phyloP scores from a whole-genome alignment of 2,797 vertebrate genomes.

The Lagocephalus sceleratus region DNA sequence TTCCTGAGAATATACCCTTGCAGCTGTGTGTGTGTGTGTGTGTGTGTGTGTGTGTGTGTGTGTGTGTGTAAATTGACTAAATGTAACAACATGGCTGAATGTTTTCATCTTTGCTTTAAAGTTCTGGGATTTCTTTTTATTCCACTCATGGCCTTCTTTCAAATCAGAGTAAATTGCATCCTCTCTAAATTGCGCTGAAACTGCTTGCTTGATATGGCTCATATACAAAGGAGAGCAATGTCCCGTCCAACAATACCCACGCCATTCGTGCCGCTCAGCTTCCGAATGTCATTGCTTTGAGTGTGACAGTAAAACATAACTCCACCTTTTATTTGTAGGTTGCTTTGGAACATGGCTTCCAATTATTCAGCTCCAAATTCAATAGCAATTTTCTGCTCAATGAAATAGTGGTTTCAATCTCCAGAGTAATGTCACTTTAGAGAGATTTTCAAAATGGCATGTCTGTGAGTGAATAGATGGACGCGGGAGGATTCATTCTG shows the following conservation, averaged over 20 bases:
- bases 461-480: constrained; percentile 73
- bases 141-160: constrained; percentile 61
- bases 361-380: constrained; percentile 79
- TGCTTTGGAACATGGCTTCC: constrained; percentile 65
- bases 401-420: constrained; percentile 79
- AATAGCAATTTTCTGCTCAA: constrained; percentile 80
- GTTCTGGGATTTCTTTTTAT: constrained; percentile 47
- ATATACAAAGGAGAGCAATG: constrained; percentile 74
- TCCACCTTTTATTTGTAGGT: constrained; percentile 56
- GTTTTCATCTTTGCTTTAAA: constrained; percentile 44
- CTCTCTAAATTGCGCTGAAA: constrained; percentile 64
- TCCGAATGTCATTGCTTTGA: constrained; percentile 74
- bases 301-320: constrained; percentile 77
- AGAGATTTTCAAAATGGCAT: constrained; percentile 72
- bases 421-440: constrained; percentile 73
- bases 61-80: constrained; percentile 30
- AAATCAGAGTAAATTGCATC: constrained; percentile 72
- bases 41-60: not conserved
- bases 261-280: constrained; percentile 73
- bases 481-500: constrained; percentile 67
- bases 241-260: constrained; percentile 73
- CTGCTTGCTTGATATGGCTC: constrained; percentile 64
- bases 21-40: not conserved
- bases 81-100: constrained; percentile 37
- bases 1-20: too few species aligned